Base-by-base conservation (phyloP, 2,113 vertebrate species). In the Hepsetus odoe region DNA sequence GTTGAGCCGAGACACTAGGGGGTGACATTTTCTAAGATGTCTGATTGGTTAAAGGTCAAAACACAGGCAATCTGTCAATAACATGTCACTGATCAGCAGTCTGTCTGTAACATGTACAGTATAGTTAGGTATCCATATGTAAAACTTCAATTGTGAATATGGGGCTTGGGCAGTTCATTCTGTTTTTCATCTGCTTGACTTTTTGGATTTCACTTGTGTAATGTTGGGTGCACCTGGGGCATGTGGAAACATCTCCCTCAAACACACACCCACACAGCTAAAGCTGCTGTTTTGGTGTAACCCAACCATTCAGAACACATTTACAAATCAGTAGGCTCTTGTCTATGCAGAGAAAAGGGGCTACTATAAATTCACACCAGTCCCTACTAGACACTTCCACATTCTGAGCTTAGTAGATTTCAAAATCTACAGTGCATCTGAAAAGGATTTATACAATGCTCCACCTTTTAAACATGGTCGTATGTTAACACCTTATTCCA, bases 161-260 rank as follows among this genome's bases (percentile, higher is more conserved):
- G n/a, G n/a, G n/a, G n/a, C n/a, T n/a, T n/a, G n/a, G n/a, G n/a
- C n/a, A n/a, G n/a, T 59, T 16, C 26, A 30, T 5, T 32, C 26
- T 59, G 26, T 22, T 59, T 24, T 30, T 12, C 3, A 72, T 72
- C 42, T 72, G 38, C 77, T 55, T 53, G 26, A 11, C 11, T n/a
- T n/a, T n/a, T n/a, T n/a, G n/a, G n/a, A n/a, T n/a, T n/a, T 11
- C 1, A 30, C 30, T 30, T 14, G 56, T 59, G 16, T 30, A 16
- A 32, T 26, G 11, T 24, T 59, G 26, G 5, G 26, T 59, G 56
- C 26, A 59, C 28, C 56, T 59, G 56, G 26, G 56, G 56, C 56
- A 59, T 59, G 26, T 59, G 58, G 40, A 64, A 79, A 72, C 58
- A 64, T 68, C 61, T 76, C 72, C n/a, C n/a, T n/a, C n/a, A n/a